Conservation (phyloP, 2,113 vertebrate species). For the Otus sunia region DNA sequence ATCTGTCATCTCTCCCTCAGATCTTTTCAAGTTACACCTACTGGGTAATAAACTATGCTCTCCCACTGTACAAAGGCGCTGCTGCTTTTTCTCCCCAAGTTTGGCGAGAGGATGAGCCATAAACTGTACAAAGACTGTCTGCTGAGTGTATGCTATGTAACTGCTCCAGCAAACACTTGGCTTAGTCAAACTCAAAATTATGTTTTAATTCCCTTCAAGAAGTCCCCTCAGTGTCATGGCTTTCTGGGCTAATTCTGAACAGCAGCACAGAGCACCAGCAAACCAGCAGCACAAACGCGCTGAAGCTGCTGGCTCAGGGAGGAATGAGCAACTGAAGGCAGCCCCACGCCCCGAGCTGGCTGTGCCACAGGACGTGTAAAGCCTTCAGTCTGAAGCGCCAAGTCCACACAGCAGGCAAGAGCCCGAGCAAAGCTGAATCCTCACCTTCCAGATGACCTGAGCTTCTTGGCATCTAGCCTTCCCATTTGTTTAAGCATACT, state of each 20-base stretch:
- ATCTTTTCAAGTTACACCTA: slow-evolving; percentile 46
- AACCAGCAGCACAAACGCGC: neutral
- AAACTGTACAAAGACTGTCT: neutral
- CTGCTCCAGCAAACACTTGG: accelerated
- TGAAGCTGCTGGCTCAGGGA: neutral
- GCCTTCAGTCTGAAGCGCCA: accelerated
- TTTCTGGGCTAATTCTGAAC: neutral
- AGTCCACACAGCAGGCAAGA: neutral
- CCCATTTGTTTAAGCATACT: neutral
- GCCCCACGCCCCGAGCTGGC: accelerated
- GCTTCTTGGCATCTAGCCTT: neutral
- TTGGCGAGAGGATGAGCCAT: neutral
- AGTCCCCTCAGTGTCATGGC: neutral
- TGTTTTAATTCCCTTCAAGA: neutral
- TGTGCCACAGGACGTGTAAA: neutral
- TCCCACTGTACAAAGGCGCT: neutral
- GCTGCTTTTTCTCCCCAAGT: neutral
- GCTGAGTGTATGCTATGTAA: neutral
- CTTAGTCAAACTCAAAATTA: neutral
- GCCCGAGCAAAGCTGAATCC: neutral
- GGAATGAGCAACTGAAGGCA: neutral
- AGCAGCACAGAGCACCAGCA: neutral
- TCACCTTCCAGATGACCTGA: neutral
- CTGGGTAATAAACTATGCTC: slow-evolving; percentile 42
- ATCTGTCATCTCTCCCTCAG: slow-evolving; percentile 24